phyloP scores from a whole-genome alignment of 2,113 vertebrate species.

The Damaliscus lunatus region DNA sequence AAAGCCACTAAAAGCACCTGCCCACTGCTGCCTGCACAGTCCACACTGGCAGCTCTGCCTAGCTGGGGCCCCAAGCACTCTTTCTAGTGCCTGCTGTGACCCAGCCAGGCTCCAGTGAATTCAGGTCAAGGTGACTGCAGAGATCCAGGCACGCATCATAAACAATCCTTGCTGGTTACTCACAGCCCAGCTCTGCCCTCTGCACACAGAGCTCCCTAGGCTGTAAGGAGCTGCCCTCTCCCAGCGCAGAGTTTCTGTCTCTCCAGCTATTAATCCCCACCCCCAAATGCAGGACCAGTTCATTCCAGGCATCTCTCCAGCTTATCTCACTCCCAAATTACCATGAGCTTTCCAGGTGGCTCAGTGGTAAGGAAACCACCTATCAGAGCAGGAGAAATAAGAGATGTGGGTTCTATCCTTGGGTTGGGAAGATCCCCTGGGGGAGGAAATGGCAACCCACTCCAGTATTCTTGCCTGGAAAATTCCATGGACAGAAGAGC shows the following conservation, averaged over 20 bases:
- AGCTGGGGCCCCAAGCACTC: not conserved
- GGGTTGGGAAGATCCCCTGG: not conserved
- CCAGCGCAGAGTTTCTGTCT: not conserved
- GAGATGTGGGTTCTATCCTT: not conserved
- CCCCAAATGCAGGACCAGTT: accelerated
- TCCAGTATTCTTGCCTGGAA: not conserved
- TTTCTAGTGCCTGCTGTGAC: not conserved
- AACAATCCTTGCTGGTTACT: accelerated
- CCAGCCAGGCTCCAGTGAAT: not conserved
- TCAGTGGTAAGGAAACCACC: not conserved
- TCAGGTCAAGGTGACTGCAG: not conserved
- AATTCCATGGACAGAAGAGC: not conserved
- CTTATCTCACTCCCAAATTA: not conserved
- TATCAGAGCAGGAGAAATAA: not conserved
- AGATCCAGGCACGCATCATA: not conserved
- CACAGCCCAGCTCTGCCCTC: not conserved
- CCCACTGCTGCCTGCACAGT: accelerated
- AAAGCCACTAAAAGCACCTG: not conserved
- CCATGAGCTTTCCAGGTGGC: not conserved
- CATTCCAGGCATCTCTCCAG: not conserved
- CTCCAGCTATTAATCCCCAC: accelerated
- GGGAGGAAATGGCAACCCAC: not conserved
- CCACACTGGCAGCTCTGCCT: accelerated
- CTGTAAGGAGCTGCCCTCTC: accelerated
- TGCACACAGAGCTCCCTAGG: accelerated